Evolutionary conservation across 2,797 vertebrate species (phyloP).

Genomic region (Ataeniobius toweri): DNA sequence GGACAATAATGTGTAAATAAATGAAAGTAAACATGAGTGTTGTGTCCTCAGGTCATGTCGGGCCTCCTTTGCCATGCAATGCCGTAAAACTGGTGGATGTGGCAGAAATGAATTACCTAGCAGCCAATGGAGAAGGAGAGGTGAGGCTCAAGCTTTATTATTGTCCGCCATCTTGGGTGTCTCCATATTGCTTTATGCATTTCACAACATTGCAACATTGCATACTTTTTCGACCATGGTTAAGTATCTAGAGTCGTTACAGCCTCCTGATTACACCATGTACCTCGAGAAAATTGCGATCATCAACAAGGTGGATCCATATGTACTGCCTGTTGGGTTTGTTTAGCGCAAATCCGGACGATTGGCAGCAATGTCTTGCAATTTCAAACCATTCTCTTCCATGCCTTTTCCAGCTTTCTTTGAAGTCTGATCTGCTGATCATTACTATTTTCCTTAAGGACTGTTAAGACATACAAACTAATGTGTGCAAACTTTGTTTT

Average conservation of each 20-base stretch:
- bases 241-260: no score
- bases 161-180: background rate
- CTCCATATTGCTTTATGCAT: no score
- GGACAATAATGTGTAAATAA: background rate
- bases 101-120: constrained; percentile 94
- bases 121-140: constrained; percentile 93
- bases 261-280: no score
- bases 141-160: constrained; percentile 71
- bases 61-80: constrained; percentile 92
- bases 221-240: no score
- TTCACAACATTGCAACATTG: no score
- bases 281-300: no score
- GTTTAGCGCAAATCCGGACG: no score
- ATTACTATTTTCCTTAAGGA: background rate
- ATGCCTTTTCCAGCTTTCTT: background rate
- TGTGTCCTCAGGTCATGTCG: constrained; percentile 88
- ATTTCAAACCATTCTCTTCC: background rate
- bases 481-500: background rate
- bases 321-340: no score
- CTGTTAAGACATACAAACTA: background rate
- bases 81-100: constrained; percentile 91
- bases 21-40: background rate
- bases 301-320: no score
- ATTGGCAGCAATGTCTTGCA: background rate
- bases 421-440: background rate